Evolutionary conservation across 2,113 vertebrate species (phyloP).

Genomic region (Odontophorus gujanensis): DNA sequence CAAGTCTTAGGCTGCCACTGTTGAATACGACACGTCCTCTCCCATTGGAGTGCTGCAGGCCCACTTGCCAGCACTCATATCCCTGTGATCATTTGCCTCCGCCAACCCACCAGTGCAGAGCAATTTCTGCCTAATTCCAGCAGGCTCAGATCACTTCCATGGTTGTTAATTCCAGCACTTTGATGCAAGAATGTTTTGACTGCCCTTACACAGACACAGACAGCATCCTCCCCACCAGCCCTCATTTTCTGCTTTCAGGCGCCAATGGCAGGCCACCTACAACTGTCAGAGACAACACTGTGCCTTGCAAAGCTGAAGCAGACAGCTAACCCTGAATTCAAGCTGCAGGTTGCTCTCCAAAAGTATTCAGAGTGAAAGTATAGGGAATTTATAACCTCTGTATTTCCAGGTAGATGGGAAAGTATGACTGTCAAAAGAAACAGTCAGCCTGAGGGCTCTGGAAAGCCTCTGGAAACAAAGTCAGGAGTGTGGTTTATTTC

Average conservation of each 20-base stretch:
- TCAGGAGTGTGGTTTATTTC: conserved; percentile 41
- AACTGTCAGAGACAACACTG: neutral
- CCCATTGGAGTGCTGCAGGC: neutral
- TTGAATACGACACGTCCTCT: neutral
- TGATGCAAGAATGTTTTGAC: neutral
- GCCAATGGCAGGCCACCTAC: neutral
- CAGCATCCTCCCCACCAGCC: rapidly evolving
- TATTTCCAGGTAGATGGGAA: neutral
- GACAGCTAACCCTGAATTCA: neutral
- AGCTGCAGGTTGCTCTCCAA: neutral
- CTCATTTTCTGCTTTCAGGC: neutral
- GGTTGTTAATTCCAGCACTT: neutral
- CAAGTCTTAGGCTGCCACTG: neutral
- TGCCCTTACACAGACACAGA: neutral
- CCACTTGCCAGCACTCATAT: rapidly evolving
- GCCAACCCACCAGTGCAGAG: rapidly evolving
- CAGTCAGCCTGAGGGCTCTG: conserved; percentile 34
- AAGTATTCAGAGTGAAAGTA: neutral
- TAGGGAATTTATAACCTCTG: neutral
- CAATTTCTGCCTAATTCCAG: neutral
- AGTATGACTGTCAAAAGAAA: conserved; percentile 1
- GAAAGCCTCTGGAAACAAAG: conserved; percentile 17
- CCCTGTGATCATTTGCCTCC: neutral
- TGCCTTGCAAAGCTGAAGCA: neutral
- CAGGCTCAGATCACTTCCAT: neutral